Base-by-base conservation (phyloP, 2,113 vertebrate genomes). In the Patagioenas fasciata region DNA sequence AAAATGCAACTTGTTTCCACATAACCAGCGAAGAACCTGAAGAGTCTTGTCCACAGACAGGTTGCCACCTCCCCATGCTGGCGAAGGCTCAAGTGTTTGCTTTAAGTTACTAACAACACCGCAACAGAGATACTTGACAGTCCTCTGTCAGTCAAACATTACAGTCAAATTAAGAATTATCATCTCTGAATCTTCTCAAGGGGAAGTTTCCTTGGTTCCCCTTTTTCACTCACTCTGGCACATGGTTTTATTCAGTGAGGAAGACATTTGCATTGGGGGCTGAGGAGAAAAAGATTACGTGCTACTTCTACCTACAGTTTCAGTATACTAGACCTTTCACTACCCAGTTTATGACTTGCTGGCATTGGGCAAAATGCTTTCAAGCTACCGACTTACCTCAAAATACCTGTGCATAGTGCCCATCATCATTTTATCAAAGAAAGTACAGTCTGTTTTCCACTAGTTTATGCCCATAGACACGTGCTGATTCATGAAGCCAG, bases 391-490 rank as follows among this genome's bases (percentile, higher is more conserved):
- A 34, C 50, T 56, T 93, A 98, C 98, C 96, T 99, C 98, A 96
- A 98, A 99, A 93, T 97, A 97, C 85, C 98, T 98, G 56, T 92
- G 97, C 61, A 96, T 89, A 31, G 96, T 96, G 36, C 98, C 98
- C 53, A 96, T 73, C 81, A 98, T 88, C 32, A 98, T 97, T 95
- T 94, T 98, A 85, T 92, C 95, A 96, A 98, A 99, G n/a, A 98
- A 97, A 93, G 97, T 94, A 47, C 80, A 91, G 70, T 98, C 98
- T 73, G 47, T 75, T 80, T 85, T 98, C 98, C 61, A 98, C 74
- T 67, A 98, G 89, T 93, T 98, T 98, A 97, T 99, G 98, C 75
- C 98, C 98, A 91, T 98, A 98, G n/a, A 98, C 98, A 92, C 80
- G 84, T 93, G 95, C 94, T 44, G 96, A 98, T 91, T 99, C 98